These are phyloP conservation scores for Synaphobranchus kaupii DNA, from an alignment of 2,797 vertebrate genomes.

Conservation along the genomic window DNA sequence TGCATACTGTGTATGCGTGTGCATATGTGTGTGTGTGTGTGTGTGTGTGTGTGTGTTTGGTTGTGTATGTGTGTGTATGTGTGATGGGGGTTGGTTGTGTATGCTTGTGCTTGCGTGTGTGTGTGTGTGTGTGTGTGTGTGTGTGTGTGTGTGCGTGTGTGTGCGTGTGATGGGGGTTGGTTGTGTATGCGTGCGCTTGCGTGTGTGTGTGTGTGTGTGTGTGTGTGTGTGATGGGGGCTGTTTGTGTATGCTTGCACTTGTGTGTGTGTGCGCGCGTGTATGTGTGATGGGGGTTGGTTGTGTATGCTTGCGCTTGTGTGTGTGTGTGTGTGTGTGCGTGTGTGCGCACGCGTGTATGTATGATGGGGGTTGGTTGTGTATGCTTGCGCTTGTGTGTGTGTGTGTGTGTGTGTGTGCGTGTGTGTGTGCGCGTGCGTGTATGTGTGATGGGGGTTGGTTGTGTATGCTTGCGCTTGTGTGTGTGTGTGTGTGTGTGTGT, in stretches of 20 bases:
- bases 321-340: background rate
- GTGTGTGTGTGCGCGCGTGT: background rate
- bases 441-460: no score
- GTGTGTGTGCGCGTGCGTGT: background rate
- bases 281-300: background rate
- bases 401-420: background rate
- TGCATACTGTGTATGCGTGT: background rate
- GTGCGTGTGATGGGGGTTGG: background rate
- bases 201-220: background rate
- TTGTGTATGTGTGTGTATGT: background rate
- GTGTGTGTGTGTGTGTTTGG: background rate
- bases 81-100: no score
- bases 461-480: background rate
- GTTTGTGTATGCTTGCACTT: background rate
- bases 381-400: background rate
- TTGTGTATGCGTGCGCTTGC: background rate
- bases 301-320: background rate
- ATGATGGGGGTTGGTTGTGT: background rate
- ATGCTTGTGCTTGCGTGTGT: background rate
- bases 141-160: background rate
- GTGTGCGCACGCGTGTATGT: no score
- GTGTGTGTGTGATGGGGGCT: background rate
- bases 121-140: background rate
- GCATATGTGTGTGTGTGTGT: background rate
- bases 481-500: background rate